These are phyloP conservation scores for Eucidaris tribuloides DNA, from an alignment of 35 echinoderm and acorn worm species.

Conservation along the genomic window DNA sequence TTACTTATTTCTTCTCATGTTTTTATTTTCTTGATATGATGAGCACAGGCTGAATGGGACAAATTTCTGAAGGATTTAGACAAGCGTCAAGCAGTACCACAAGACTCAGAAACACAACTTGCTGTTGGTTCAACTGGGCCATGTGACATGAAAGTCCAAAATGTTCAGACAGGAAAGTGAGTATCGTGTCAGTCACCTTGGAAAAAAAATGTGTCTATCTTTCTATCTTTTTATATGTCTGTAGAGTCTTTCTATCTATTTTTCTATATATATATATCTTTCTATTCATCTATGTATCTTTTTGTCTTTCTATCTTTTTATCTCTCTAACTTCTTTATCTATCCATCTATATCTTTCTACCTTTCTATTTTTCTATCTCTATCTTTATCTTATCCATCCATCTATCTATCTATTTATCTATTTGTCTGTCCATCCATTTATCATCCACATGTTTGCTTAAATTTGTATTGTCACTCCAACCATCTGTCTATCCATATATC, in stretches of 20 bases:
- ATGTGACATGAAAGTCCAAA: conserved; percentile 27
- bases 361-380: too few relatives aligned
- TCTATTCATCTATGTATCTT: not conserved
- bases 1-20: too few relatives aligned
- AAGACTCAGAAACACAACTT: not conserved
- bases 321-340: conserved; percentile 10
- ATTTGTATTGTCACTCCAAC: too few relatives aligned
- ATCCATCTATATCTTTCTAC: too few relatives aligned
- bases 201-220: not conserved
- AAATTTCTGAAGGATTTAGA: conserved; percentile 17
- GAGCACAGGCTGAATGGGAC: conserved; percentile 35
- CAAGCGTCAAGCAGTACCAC: not conserved
- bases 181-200: not conserved
- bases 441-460: too few relatives aligned
- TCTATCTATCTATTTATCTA: too few relatives aligned
- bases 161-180: conserved; percentile 51
- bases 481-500: too few relatives aligned
- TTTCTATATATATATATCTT: not conserved
- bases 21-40: not conserved
- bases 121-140: conserved; percentile 33
- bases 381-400: too few relatives aligned
- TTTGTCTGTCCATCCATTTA: too few relatives aligned
- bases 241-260: not conserved
- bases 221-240: not conserved
- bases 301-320: too few relatives aligned